These are phyloP conservation scores for Natator depressus DNA, from an alignment of 2,113 vertebrate genomes.

Conservation along the genomic window DNA sequence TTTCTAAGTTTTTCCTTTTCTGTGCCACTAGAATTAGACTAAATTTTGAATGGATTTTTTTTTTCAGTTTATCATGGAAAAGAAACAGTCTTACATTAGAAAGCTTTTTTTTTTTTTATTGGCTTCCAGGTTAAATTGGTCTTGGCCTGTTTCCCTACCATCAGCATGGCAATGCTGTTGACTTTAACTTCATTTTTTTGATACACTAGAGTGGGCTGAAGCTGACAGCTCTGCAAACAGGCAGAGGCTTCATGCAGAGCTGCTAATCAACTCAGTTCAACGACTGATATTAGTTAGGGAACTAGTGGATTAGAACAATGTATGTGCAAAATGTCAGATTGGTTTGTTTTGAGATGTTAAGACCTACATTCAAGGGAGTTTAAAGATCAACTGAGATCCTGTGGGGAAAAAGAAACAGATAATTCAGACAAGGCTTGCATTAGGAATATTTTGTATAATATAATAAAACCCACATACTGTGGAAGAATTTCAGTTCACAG, in stretches of 20 bases:
- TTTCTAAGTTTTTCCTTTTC: not conserved
- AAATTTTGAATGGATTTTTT: not conserved
- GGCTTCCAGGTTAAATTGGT: not conserved
- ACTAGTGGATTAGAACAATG: slow-evolving; percentile 27
- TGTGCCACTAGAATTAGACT: not conserved
- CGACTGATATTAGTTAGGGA: slow-evolving; percentile 46
- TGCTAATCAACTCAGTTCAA: slow-evolving; percentile 66
- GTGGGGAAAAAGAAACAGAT: not conserved
- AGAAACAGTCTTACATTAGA: slow-evolving; percentile 4
- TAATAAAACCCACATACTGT: not conserved
- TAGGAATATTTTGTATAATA: not conserved
- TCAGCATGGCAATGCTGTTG: slow-evolving; percentile 24
- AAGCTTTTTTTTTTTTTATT: not conserved
- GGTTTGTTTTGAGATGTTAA: slow-evolving; percentile 54
- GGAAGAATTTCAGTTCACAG: not conserved
- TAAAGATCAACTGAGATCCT: slow-evolving; percentile 43
- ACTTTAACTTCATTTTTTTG: slow-evolving; percentile 17
- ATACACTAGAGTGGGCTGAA: not conserved
- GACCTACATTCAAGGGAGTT: slow-evolving; percentile 21
- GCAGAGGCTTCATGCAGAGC: slow-evolving; percentile 29
- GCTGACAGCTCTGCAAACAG: slow-evolving; percentile 39
- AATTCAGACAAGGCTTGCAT: not conserved
- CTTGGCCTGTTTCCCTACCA: not conserved
- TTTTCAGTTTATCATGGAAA: not conserved
- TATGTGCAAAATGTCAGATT: slow-evolving; percentile 64